Conservation (phyloP, 2,888 invertebrate species). For the Caenorhabditis doughertyi region DNA sequence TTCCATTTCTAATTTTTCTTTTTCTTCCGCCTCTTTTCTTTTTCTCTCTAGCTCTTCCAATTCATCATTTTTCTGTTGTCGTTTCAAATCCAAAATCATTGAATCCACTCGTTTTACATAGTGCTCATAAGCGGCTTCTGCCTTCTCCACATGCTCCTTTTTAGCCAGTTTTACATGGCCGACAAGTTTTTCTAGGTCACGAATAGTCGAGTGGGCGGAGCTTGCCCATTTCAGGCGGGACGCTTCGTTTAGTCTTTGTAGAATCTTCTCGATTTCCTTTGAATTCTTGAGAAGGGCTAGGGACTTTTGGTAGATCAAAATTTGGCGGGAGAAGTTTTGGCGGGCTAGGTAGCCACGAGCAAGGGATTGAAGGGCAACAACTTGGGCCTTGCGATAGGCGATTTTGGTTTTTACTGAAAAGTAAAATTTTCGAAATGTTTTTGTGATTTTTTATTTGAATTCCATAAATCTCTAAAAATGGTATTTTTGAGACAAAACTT, state of each 20-base stretch:
- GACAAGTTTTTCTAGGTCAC: constrained; percentile 51
- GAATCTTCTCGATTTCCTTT: constrained; percentile 67
- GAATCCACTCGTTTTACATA: constrained; percentile 68
- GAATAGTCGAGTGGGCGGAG: constrained; percentile 47
- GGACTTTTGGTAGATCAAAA: constrained; percentile 58
- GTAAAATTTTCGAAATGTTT: no score
- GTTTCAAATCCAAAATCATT: constrained; percentile 66
- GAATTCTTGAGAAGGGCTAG: constrained; percentile 59
- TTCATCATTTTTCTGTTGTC: constrained; percentile 83
- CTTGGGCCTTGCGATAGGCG: constrained; percentile 89
- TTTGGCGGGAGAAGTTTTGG: constrained; percentile 84
- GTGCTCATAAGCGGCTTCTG: constrained; percentile 58
- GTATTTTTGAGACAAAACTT: no score
- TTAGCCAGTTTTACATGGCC: constrained; percentile 37
- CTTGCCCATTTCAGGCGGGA: constrained; percentile 53
- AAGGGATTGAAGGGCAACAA: constrained; percentile 91
- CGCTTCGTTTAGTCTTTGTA: constrained; percentile 33
- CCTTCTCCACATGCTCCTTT: constrained; percentile 42
- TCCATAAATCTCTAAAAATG: neutral
- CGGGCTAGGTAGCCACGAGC: constrained; percentile 90
- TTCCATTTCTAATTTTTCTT: constrained; percentile 89
- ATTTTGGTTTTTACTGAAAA: constrained; percentile 94
- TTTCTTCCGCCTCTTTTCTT: constrained; percentile 88
- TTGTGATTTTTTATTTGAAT: no score
- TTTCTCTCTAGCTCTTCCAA: constrained; percentile 92